Evolutionary conservation across 92 coral and sea anemone species (phyloP), one percentile per base, ranked within the genome.

Genomic region (Porites cylindrica): DNA sequence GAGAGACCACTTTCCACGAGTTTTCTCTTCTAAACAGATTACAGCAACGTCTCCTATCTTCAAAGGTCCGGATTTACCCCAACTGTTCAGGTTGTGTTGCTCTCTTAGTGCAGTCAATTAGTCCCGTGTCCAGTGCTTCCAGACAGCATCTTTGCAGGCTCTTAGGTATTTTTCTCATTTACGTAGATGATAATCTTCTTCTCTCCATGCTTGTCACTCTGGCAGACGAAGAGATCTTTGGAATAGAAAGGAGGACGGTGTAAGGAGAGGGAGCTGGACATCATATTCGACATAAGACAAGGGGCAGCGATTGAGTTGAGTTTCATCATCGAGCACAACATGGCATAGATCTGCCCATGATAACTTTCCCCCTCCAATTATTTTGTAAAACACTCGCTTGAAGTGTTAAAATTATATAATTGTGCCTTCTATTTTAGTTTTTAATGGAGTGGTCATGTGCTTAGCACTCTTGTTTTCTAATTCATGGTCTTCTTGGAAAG

Each of bases 201-300:
- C 80, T 13, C 66, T 56, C 66, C 80, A 53, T 6, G 80, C 43
- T 32, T 76, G 26, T 53, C n/a, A 29, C 8, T 76, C 80, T 2
- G 80, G 80, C 52, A 76, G 66, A 20, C 64, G 12, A 29, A 50
- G 53, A 20, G 80, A 8, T 1, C 80, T 52, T 53, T 53, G 80
- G 14, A 76, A 76, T 10, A 53, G 80, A 7, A 76, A 54, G 20
- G 80, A 7, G 59, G 79, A 4, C 8, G 79, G 79, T 7, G 80
- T 76, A 17, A 76, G 64, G 10, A 21, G 14, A 1, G 66, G 80
- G 52, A 76, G 80, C 8, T 76, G 80, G 16, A 76, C 66, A 18
- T 53, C 80, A 47, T 75, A 60, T 59, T 75, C 80, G 1, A 75
- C 80, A 26, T 75, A 75, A 51, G 59, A 38, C 56, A 75, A 43